phyloP scores from a whole-genome alignment of 2,113 vertebrate genomes.

The Heterotis niloticus region DNA sequence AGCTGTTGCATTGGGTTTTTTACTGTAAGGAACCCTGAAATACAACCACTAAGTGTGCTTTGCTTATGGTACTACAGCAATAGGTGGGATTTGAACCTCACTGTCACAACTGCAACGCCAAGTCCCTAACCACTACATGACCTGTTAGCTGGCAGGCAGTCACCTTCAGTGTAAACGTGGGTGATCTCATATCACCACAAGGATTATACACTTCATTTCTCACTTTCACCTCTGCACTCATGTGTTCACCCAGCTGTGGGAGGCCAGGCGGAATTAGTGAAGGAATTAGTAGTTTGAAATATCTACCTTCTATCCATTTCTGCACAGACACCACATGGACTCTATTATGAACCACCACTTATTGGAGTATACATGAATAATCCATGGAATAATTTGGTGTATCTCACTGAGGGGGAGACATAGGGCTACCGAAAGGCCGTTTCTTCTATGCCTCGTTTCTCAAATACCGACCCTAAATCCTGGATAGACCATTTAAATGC shows the following conservation, averaged over 20 bases:
- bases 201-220: background rate
- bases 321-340: constrained; percentile 13
- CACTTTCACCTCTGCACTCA: background rate
- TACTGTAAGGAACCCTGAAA: too few relatives aligned
- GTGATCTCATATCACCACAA: background rate
- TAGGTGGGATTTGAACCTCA: too few relatives aligned
- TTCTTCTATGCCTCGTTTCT: background rate
- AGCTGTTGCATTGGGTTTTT: too few relatives aligned
- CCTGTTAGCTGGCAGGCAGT: background rate
- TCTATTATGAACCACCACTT: constrained; percentile 19
- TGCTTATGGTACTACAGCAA: too few relatives aligned
- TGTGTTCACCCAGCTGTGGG: background rate
- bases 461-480: constrained; percentile 54
- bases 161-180: background rate
- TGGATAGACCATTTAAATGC: constrained; percentile 44
- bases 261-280: background rate
- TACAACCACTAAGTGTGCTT: too few relatives aligned
- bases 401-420: background rate
- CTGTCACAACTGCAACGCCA: too few relatives aligned
- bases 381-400: background rate
- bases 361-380: background rate
- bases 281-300: background rate
- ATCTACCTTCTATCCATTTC: background rate
- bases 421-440: background rate
- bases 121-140: background rate